Base-by-base conservation (phyloP, 2,888 invertebrate species). In the Pyrochroa serraticornis region DNA sequence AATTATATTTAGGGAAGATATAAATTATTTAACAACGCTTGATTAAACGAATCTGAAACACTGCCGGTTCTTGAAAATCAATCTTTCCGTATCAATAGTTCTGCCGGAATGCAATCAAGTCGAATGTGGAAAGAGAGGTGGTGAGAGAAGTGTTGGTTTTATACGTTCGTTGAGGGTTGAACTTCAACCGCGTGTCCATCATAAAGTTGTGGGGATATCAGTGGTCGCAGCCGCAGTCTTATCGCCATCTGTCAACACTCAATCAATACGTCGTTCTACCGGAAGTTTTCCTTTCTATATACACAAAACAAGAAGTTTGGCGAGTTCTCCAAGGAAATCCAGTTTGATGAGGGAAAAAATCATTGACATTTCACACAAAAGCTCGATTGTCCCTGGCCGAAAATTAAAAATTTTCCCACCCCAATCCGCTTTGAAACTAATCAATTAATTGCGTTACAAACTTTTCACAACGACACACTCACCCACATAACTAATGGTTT, bases 221-320 rank as follows among this genome's bases (percentile, higher is more conserved):
- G 54, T 52, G 50, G 58, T 62, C 62, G 58, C 58, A 65, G 64
- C 58, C 56, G 55, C 62, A 60, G 53, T 46, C 61, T 69, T 69
- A 69, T 69, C 66, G 67, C 66, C 70, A 71, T 71, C 68, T 69
- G 71, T 71, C 71, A 71, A 70, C 72, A 67, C 68, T 71, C 72
- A 71, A 72, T 71, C 72, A 71, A 71, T 72, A 71, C 62, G 61
- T 54, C 66, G 60, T 48, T 48, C 52, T 42, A 50, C 45, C 52
- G 54, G 58, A 58, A 58, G 50, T 55, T 43, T 53, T 47, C 58
- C 49, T 47, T 54, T 56, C 46, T 32, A 35, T 8, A 10, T n/a
- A 46, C 14, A 47, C 32, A 37, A 7, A 35, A 48, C 31, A 22
- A 37, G 31, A 55, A 55, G 42, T 55, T 48, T 54, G 42, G n/a